Evolutionary conservation across 2,797 vertebrate genomes (phyloP).

Genomic region (Enteromius paludinosus): DNA sequence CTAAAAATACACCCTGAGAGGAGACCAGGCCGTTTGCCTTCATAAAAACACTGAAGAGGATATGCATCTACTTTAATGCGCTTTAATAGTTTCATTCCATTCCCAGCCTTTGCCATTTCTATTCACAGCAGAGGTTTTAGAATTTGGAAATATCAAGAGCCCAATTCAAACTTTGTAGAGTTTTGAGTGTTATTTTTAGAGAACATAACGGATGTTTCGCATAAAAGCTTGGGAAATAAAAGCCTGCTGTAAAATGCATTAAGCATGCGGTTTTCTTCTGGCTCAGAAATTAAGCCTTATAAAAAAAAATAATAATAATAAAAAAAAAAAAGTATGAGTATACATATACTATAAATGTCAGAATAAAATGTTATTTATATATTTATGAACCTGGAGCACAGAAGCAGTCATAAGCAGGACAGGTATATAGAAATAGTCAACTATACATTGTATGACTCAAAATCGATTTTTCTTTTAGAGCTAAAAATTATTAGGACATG

Average conservation of each 20-base stretch:
- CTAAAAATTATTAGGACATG: too few species aligned
- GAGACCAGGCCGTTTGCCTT: neutral
- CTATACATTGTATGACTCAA: too few species aligned
- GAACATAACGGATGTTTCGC: neutral
- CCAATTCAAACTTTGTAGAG: neutral
- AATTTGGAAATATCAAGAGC: neutral
- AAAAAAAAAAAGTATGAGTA: too few species aligned
- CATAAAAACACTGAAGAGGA: neutral
- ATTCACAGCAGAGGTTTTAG: neutral
- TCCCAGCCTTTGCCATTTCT: neutral
- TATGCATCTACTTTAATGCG: neutral
- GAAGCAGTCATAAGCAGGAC: too few species aligned
- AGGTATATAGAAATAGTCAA: too few species aligned
- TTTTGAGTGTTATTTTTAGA: neutral
- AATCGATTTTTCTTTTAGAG: too few species aligned
- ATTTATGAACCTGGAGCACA: neutral
- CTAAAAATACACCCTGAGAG: conserved; percentile 5
- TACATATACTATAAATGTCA: too few species aligned
- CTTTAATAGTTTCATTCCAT: neutral
- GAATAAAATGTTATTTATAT: too few species aligned
- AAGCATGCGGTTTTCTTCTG: too few species aligned
- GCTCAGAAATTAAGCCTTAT: too few species aligned
- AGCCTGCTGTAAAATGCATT: neutral
- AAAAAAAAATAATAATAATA: too few species aligned
- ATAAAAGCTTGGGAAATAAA: neutral